phyloP scores from a whole-genome alignment of 2,113 vertebrate species.

The Lepidothrix coronata region DNA sequence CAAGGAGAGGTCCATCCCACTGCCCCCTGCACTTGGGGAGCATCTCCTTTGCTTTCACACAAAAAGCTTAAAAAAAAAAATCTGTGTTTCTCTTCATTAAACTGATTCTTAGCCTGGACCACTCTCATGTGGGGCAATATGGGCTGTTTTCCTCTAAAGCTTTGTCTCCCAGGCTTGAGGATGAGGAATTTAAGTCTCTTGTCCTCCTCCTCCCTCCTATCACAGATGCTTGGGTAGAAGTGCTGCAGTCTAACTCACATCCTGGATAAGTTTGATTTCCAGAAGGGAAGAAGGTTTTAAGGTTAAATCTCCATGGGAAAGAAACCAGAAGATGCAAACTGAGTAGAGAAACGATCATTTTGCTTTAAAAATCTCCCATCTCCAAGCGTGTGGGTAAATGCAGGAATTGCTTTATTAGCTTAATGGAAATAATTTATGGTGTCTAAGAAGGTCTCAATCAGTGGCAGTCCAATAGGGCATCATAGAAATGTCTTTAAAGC shows the following conservation, averaged over 20 bases:
- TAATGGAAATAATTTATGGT: background rate
- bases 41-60: background rate
- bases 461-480: background rate
- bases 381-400: background rate
- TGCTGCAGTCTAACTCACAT: no score
- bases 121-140: background rate
- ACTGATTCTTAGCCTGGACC: background rate
- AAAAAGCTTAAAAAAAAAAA: background rate
- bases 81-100: background rate
- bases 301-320: background rate
- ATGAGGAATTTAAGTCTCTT: background rate
- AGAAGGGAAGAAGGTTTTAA: background rate
- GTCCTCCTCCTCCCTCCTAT: background rate
- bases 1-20: background rate
- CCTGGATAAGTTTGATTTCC: background rate
- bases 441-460: background rate
- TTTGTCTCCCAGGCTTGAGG: background rate
- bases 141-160: background rate
- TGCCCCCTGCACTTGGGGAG: background rate
- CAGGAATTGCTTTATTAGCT: background rate
- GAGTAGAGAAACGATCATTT: fast-evolving
- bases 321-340: background rate
- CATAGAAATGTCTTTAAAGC: background rate
- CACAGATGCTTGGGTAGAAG: background rate
- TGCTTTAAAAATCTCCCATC: background rate